These are phyloP conservation scores for Sebastes nivosus DNA, from an alignment of 2,797 vertebrate genomes.

Conservation along the genomic window DNA sequence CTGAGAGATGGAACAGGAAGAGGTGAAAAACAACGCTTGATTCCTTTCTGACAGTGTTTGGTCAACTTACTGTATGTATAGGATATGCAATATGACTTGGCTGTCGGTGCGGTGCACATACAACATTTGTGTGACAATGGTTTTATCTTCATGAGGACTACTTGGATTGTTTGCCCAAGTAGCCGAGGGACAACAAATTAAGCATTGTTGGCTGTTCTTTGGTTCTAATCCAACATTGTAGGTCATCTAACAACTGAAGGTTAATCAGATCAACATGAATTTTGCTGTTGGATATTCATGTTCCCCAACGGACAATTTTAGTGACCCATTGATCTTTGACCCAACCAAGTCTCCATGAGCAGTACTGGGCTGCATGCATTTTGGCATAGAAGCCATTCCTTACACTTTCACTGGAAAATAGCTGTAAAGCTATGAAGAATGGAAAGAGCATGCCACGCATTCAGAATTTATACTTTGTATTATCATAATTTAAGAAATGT, in stretches of 20 bases:
- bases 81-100: background rate
- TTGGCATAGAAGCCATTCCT: background rate
- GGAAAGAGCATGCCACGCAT: too few relatives aligned
- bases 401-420: background rate
- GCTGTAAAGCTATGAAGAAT: too few relatives aligned
- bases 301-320: background rate
- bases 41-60: background rate
- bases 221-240: background rate
- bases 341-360: background rate
- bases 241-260: background rate
- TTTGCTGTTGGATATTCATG: background rate
- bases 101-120: background rate
- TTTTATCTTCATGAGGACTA: background rate
- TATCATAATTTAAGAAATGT: too few relatives aligned
- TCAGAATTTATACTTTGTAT: too few relatives aligned
- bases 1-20: slow-evolving; percentile 43
- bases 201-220: too few relatives aligned
- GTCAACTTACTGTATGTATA: background rate
- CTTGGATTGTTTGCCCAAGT: background rate
- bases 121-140: background rate
- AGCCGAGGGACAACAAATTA: background rate
- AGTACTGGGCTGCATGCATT: background rate
- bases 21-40: background rate
- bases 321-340: too few relatives aligned
- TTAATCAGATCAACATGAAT: background rate